Conservation (phyloP, 1,140 invertebrate genomes). For the Aphaenogaster rudis region DNA sequence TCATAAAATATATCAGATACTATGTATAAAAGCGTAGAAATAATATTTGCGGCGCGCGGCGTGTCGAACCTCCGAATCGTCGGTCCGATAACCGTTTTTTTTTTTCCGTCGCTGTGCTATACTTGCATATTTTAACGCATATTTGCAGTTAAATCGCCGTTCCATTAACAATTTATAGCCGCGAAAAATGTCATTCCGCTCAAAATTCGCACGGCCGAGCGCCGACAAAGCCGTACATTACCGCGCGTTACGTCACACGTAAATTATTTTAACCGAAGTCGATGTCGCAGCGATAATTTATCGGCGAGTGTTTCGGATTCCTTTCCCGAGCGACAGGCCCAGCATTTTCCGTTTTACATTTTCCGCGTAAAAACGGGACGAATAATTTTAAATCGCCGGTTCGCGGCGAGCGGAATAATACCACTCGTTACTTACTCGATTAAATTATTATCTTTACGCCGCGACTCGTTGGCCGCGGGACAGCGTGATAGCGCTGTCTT, state of each 20-base stretch:
- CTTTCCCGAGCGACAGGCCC: background rate
- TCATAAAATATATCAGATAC: background rate
- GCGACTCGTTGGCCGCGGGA: constrained; percentile 22
- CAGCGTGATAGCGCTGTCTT: constrained; percentile 35
- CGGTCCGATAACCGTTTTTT: constrained; percentile 23
- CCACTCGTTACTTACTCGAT: constrained; percentile 24
- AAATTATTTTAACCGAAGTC: constrained; percentile 39
- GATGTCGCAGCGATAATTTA: constrained; percentile 31
- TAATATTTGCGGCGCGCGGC: background rate
- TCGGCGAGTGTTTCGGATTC: constrained; percentile 23
- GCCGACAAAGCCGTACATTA: constrained; percentile 34
- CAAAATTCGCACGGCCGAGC: background rate
- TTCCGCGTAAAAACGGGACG: background rate
- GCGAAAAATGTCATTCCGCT: constrained; percentile 11
- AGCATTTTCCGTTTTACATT: background rate
- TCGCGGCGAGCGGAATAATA: background rate
- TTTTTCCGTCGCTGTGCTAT: background rate
- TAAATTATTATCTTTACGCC: constrained; percentile 55
- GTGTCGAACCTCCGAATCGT: background rate
- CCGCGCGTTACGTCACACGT: background rate
- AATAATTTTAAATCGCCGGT: background rate
- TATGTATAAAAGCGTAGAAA: background rate
- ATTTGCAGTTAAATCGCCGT: constrained; percentile 32
- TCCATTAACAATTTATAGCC: constrained; percentile 39
- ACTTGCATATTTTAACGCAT: constrained; percentile 35